A percentile compares a stretch with the other conserved stretches of the same genome.
Evolutionary conservation across 2,888 invertebrate species (phyloP).

Genomic region (Cryptus viduatorius): DNA sequence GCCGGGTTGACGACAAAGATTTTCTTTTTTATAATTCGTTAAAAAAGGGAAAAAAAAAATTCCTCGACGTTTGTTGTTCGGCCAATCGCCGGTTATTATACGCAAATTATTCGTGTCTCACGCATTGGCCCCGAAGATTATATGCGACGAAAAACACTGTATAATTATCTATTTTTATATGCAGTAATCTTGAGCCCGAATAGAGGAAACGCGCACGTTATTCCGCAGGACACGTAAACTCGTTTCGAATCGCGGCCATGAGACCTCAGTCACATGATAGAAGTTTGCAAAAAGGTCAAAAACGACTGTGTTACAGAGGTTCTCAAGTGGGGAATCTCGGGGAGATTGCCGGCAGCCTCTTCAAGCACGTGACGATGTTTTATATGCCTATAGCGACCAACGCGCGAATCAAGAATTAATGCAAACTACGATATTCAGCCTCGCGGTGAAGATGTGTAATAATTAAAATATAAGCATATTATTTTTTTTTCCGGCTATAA

Average conservation of each 20-base stretch:
- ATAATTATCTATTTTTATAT: conserved; percentile 14
- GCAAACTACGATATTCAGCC: neutral
- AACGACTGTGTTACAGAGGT: conserved; percentile 59
- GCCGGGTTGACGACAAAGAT: conserved; percentile 5
- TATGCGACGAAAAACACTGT: neutral
- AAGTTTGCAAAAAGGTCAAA: conserved; percentile 57
- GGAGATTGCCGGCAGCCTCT: neutral
- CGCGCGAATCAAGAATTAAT: neutral
- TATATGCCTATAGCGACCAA: neutral
- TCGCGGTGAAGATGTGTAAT: neutral
- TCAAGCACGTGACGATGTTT: conserved; percentile 57
- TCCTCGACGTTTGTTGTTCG: too few species aligned
- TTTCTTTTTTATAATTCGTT: neutral
- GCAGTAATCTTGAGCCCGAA: conserved; percentile 24
- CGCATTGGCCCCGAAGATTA: neutral
- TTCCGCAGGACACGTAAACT: conserved; percentile 62
- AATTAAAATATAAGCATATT: neutral
- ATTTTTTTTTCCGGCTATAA: neutral
- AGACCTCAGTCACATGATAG: conserved; percentile 57
- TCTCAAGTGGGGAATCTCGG: conserved; percentile 60
- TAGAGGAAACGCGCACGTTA: conserved; percentile 46
- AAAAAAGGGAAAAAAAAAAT: too few species aligned
- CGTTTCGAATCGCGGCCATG: conserved; percentile 61
- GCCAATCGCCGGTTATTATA: neutral
- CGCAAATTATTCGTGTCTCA: neutral